phyloP scores from a whole-genome alignment of 2,113 vertebrate species.

The Forbesichthys agassizii region DNA sequence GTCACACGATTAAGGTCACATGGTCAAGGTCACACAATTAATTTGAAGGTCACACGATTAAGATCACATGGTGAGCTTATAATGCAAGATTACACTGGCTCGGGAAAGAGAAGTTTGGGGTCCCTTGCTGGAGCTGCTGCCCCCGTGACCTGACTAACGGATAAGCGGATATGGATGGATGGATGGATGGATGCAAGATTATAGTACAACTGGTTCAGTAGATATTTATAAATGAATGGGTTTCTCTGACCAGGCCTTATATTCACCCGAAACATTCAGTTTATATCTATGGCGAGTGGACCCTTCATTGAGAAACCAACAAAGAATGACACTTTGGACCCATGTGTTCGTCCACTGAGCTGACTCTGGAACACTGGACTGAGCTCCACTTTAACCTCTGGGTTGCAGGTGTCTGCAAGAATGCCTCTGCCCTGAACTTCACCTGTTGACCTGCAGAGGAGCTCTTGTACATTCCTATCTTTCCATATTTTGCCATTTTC shows the following conservation, averaged over 20 bases:
- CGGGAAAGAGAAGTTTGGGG: too few species aligned
- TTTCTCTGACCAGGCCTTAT: neutral
- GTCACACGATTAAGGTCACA: too few species aligned
- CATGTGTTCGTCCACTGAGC: slow-evolving; percentile 18
- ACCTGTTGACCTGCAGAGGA: slow-evolving; percentile 56
- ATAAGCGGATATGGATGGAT: too few species aligned
- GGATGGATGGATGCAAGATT: too few species aligned
- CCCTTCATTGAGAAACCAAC: slow-evolving; percentile 69
- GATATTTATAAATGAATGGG: neutral
- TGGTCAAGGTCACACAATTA: too few species aligned
- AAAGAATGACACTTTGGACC: slow-evolving; percentile 58
- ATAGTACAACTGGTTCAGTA: too few species aligned
- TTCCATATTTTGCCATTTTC: slow-evolving; percentile 65
- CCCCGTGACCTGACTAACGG: too few species aligned
- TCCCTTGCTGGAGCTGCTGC: too few species aligned
- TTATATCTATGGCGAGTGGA: slow-evolving; percentile 65
- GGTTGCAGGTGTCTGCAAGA: slow-evolving; percentile 30
- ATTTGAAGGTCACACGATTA: too few species aligned
- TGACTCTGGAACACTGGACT: slow-evolving; percentile 57
- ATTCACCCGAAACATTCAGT: slow-evolving; percentile 1
- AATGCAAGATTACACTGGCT: too few species aligned
- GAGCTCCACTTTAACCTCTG: slow-evolving; percentile 48
- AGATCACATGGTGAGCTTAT: too few species aligned
- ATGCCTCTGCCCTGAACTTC: slow-evolving; percentile 11
- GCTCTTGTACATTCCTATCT: slow-evolving; percentile 29